phyloP scores from a whole-genome alignment of 2,113 vertebrate genomes.

The Sinocyclocheilus anophthalmus region DNA sequence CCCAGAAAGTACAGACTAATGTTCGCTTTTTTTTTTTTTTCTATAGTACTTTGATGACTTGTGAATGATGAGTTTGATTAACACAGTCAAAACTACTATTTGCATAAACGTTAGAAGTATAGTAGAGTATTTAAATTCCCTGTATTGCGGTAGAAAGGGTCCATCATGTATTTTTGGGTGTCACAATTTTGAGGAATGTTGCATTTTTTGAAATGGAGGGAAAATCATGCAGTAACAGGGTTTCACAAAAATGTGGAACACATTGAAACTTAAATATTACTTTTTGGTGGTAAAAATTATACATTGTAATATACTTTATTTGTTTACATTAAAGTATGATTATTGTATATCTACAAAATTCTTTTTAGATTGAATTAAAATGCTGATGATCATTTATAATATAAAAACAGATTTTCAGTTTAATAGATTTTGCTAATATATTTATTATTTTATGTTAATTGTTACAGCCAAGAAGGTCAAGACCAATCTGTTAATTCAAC shows the following conservation, averaged over 20 bases:
- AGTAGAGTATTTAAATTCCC: background rate
- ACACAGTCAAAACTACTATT: background rate
- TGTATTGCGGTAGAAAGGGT: background rate
- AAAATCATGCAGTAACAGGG: background rate
- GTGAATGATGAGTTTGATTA: background rate
- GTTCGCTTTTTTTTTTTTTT: background rate
- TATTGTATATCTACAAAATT: too few species aligned
- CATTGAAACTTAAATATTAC: background rate
- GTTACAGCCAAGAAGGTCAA: too few species aligned
- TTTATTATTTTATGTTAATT: too few species aligned
- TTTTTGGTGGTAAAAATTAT: too few species aligned
- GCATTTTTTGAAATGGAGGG: background rate
- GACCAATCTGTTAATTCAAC: too few species aligned
- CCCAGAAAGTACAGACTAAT: background rate
- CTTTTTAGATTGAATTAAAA: too few species aligned
- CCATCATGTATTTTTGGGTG: background rate
- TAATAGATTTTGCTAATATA: too few species aligned
- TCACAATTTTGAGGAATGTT: background rate
- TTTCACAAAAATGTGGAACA: background rate
- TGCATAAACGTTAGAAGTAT: background rate
- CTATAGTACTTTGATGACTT: background rate
- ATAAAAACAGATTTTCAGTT: too few species aligned
- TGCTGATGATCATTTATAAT: too few species aligned
- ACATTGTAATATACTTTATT: too few species aligned
- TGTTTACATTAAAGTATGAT: too few species aligned